Percentiles rank a stretch among this genome's conserved stretches.
Conservation (phyloP, 1,140 invertebrate genomes). For the Achatina immaculata region DNA sequence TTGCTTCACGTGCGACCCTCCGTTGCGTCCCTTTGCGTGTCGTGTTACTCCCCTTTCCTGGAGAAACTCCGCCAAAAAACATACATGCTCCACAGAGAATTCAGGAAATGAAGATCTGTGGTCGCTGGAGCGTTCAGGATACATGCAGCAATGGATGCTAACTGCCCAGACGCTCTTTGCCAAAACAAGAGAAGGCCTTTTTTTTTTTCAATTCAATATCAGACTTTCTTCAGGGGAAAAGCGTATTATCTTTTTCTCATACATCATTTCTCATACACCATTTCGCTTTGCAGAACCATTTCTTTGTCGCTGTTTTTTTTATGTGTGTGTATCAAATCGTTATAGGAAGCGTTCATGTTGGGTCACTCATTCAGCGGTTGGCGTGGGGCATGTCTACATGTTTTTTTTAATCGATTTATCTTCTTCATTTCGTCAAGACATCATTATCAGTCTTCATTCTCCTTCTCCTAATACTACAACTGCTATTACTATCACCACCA, state of each 20-base stretch:
- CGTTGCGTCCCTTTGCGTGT: conserved; percentile 16
- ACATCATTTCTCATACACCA: too few relatives aligned
- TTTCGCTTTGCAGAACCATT: too few relatives aligned
- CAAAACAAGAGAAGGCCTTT: not conserved
- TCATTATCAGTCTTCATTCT: too few relatives aligned
- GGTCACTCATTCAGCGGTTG: too few relatives aligned
- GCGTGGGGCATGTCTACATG: too few relatives aligned
- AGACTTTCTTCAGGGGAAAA: not conserved
- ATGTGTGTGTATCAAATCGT: too few relatives aligned
- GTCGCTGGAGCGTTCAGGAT: conserved; percentile 1
- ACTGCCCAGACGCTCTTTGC: not conserved
- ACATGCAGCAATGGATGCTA: not conserved
- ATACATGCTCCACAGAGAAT: not conserved
- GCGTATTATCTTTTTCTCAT: too few relatives aligned
- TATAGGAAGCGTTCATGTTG: too few relatives aligned
- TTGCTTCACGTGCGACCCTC: conserved; percentile 1
- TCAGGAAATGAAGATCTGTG: not conserved
- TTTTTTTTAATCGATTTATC: too few relatives aligned
- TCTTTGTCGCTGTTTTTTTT: too few relatives aligned
- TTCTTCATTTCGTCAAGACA: not conserved
- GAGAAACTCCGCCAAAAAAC: not conserved
- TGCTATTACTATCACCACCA: too few relatives aligned
- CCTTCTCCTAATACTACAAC: too few relatives aligned
- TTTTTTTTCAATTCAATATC: not conserved
- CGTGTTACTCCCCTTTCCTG: not conserved